These are phyloP conservation scores for Acleris laterana DNA, from an alignment of 2,888 invertebrate genomes.

Conservation along the genomic window DNA sequence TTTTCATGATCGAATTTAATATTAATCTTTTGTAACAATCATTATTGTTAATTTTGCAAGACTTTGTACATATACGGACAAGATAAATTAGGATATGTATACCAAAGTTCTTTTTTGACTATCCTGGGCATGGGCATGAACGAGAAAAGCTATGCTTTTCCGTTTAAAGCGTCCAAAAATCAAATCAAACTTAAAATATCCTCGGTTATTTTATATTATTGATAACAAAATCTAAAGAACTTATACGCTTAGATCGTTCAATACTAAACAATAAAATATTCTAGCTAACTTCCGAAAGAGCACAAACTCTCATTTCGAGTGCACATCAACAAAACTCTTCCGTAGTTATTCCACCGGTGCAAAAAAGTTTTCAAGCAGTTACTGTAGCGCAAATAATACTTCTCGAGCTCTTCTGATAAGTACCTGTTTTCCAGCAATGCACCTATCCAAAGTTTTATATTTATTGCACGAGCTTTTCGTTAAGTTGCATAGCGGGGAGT, in stretches of 20 bases:
- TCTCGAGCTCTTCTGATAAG: constrained; percentile 22
- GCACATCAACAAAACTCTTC: background rate
- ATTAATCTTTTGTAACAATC: constrained; percentile 16
- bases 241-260: too few species aligned
- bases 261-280: background rate
- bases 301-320: too few species aligned
- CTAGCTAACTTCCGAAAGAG: background rate
- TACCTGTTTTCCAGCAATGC: constrained; percentile 33
- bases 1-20: constrained; percentile 25
- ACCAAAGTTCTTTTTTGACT: background rate
- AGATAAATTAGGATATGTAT: background rate
- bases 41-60: constrained; percentile 6
- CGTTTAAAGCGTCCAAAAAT: too few species aligned
- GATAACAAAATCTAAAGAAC: too few species aligned
- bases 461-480: constrained; percentile 30
- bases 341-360: background rate
- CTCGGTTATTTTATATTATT: too few species aligned
- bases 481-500: constrained; percentile 27
- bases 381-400: constrained; percentile 28
- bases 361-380: constrained; percentile 18
- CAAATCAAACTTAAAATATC: too few species aligned
- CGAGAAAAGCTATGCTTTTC: too few species aligned
- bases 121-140: too few species aligned
- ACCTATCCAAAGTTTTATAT: constrained; percentile 29
- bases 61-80: background rate